Conservation (phyloP, 2,888 invertebrate species). For the Heliconius erato region DNA sequence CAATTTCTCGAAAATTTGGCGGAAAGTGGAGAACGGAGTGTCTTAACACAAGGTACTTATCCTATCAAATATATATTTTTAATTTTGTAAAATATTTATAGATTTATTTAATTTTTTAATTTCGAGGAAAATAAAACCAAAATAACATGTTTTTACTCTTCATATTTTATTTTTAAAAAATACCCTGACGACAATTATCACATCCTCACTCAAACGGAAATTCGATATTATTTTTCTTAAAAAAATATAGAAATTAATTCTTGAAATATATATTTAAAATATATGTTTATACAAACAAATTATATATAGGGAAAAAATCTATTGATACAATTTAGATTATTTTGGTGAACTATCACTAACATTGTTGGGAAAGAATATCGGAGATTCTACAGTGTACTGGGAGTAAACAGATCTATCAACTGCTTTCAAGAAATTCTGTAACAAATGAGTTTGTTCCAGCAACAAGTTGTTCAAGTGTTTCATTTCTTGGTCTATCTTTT, state of each 20-base stretch:
- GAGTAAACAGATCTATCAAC: constrained; percentile 61
- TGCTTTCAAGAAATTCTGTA: constrained; percentile 72
- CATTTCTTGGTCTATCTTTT: constrained; percentile 89
- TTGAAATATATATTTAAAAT: neutral
- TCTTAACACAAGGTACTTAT: too few relatives aligned
- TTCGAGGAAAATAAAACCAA: neutral
- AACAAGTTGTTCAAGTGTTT: constrained; percentile 87
- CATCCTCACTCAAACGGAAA: neutral
- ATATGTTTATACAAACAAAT: neutral
- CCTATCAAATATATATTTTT: too few relatives aligned
- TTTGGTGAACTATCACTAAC: constrained; percentile 60
- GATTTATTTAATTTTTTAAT: too few relatives aligned
- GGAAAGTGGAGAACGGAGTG: too few relatives aligned
- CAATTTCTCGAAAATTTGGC: too few relatives aligned
- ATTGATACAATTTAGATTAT: neutral
- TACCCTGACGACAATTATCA: constrained; percentile 36
- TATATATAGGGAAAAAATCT: too few relatives aligned
- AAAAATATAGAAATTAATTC: neutral
- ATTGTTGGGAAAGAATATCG: constrained; percentile 69
- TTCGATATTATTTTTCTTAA: neutral
- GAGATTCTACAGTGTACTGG: constrained; percentile 67
- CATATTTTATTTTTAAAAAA: constrained; percentile 12
- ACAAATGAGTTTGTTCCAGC: constrained; percentile 74
- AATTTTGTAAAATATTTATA: too few relatives aligned
- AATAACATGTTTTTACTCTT: neutral